Evolutionary conservation across 64 coral and sea anemone genomes (phyloP).

Genomic region (Porites australiensis): DNA sequence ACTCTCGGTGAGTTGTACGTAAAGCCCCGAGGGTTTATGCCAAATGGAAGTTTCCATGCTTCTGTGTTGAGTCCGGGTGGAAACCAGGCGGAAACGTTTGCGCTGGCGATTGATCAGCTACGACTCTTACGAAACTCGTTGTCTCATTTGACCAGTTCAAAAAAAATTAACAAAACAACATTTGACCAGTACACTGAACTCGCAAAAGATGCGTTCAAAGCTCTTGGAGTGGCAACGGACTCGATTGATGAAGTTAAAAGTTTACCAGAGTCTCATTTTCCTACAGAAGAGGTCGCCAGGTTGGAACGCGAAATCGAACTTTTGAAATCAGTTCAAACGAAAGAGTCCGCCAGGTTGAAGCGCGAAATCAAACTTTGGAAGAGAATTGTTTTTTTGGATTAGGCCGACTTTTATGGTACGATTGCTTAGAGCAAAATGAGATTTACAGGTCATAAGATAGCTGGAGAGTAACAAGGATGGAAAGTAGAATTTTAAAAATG

Average conservation of each 20-base stretch:
- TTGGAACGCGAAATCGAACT: no score
- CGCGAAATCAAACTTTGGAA: no score
- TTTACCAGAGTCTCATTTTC: background rate
- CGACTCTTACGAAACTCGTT: background rate
- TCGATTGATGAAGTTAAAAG: background rate
- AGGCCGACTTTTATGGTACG: background rate
- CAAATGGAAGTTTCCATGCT: background rate
- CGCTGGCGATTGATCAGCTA: constrained; percentile 9
- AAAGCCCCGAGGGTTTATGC: background rate
- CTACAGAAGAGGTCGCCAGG: background rate
- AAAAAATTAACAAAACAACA: background rate
- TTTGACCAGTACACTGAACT: background rate
- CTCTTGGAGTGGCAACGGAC: background rate
- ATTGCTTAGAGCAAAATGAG: no score
- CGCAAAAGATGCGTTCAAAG: background rate
- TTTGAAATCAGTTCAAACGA: no score
- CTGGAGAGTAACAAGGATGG: no score
- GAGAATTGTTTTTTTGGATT: background rate
- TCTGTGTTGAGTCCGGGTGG: background rate
- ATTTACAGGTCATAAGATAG: no score
- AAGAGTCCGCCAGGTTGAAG: no score
- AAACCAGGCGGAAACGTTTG: background rate
- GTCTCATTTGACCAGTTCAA: background rate
- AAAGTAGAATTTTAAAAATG: no score
- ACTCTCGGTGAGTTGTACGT: background rate